Conservation (phyloP, 2,797 vertebrate species). For the Coranthus polyacanthus region DNA sequence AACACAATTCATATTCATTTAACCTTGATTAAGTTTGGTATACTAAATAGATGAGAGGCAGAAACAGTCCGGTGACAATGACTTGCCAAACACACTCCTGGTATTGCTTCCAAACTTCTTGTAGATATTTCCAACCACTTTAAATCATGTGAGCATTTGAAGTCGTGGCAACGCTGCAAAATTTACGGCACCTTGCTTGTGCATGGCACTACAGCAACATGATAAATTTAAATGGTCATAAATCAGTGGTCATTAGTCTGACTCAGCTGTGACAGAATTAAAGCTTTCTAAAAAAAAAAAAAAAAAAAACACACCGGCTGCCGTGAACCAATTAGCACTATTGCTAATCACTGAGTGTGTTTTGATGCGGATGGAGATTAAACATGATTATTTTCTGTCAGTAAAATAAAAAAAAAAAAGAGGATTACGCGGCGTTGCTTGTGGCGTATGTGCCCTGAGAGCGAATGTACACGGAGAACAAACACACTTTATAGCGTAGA, state of each 20-base stretch:
- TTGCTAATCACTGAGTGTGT: conserved; percentile 11
- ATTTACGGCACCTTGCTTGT: background rate
- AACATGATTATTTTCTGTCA: conserved; percentile 3
- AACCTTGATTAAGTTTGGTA: background rate
- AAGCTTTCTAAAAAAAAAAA: background rate
- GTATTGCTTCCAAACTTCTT: background rate
- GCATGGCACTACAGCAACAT: background rate
- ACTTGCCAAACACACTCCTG: background rate
- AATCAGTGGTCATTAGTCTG: conserved; percentile 1
- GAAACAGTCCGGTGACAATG: background rate
- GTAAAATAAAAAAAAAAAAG: background rate
- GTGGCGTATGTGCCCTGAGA: background rate
- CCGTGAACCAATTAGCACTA: conserved; percentile 14
- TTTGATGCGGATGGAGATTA: conserved; percentile 28
- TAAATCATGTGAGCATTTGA: background rate
- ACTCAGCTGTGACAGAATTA: conserved; percentile 13
- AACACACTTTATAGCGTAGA: background rate
- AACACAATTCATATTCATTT: too few species aligned
- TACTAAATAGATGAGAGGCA: background rate
- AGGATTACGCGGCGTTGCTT: background rate
- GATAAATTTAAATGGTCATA: conserved; percentile 1
- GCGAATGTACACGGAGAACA: conserved; percentile 6
- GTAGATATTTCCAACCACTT: background rate
- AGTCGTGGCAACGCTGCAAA: background rate
- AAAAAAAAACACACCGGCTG: conserved; percentile 16